Evolutionary conservation across 2,888 invertebrate species (phyloP), one percentile per base, ranked within the genome.

Genomic region (Teinopalpus imperialis): DNA sequence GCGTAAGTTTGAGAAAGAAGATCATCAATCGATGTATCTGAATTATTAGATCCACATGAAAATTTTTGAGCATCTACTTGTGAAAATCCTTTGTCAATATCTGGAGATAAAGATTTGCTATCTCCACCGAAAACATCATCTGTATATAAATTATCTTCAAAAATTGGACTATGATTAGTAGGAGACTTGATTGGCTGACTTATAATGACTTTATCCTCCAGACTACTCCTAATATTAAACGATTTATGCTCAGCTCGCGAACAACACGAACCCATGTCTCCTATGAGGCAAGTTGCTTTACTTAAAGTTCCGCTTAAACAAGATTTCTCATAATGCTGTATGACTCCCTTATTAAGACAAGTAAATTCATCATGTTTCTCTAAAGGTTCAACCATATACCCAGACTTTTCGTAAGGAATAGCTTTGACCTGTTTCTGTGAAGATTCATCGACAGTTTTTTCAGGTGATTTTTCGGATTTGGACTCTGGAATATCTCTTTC

Each of bases 11-110:
- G 85, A 1, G 91, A 92, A 0, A 92, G 61, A 43, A 92, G 82
- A 63, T 92, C 92, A 60, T 92, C 92, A 32, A 91, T 90, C 2
- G 92, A 92, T 0, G 92, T 92, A 59, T 92, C 92, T 0, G 92
- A 92, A 66, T 91, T 92, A 56, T 92, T 91, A 0, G 92, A 92
- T 0, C 91, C 91, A 40, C 77, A 85, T 0, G 90, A 90, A 66
- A 82, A 79, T 55, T 90, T 89, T 20, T 83, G 82, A 2, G 74
- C 71, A 18, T 81, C 76, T 21, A 78, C 57, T 48, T 82, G 82
- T 8, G 82, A 81, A 52, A 80, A 76, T 0, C 79, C 77, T 62
- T 80, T 89, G 49, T 89, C 90, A 48, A 89, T 89, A 59, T 92
- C 92, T 2, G 91, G 90, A 0, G 92, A 91, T 1, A 90, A 59